Base-by-base conservation (phyloP, 2,888 invertebrate genomes). In the Hofmannophila pseudospretella region DNA sequence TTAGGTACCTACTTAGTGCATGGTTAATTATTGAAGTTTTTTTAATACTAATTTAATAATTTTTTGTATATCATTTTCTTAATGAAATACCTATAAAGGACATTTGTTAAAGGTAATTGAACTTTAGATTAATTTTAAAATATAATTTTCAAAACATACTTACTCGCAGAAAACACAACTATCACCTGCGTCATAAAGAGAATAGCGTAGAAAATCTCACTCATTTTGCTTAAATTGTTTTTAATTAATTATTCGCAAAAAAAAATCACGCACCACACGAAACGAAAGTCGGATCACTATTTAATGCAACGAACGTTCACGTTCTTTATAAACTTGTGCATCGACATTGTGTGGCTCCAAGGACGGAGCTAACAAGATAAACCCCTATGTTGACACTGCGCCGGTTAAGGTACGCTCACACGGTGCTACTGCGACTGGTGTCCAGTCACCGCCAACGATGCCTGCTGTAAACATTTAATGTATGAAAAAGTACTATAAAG, bases 291-390 rank as follows among this genome's bases (percentile, higher is more conserved):
- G 36, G 41, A 39, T 37, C 54, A 58, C 58, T 39, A 47, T 40
- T 51, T 50, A 56, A 52, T 51, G 13, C 44, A 35, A 23, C 36
- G 28, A 23, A 34, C 30, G 42, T 33, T 39, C 32, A 36, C 50
- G 49, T 41, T 45, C 58, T 48, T 67, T 56, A 66, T 62, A 66
- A 62, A 66, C 53, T 45, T 51, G 36, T 41, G 41, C 41, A 36
- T 40, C 34, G 49, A 36, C 49, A 47, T 49, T 51, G 42, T 40
- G 25, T 20, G 25, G 27, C 46, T 43, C 45, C 60, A 61, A 58
- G 61, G 67, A 23, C 27, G 11, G 7, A 7, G 11, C n/a, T 27
- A 27, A 27, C 35, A 9, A 14, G 35, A 29, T 13, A 22, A 23
- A 19, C 33, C n/a, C 25, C 10, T 34, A 34, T 32, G 27, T 32